A percentile compares a stretch with the other conserved stretches of the same genome.
These are phyloP conservation scores for Rhinolophus ferrumequinum DNA, from an alignment of 2,113 vertebrate species.

Conservation along the genomic window DNA sequence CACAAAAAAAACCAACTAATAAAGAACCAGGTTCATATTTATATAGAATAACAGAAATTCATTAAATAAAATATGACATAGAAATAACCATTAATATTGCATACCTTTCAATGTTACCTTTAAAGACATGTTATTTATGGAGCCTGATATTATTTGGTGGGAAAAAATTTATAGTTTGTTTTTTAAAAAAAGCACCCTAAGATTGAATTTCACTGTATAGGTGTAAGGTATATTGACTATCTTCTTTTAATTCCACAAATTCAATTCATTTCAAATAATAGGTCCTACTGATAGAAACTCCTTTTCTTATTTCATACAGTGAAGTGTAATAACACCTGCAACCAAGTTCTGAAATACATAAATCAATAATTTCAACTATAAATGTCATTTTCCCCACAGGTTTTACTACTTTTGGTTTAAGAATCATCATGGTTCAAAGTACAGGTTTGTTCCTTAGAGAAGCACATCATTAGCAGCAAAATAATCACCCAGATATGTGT, in stretches of 20 bases:
- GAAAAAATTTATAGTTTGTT: slow-evolving; percentile 60
- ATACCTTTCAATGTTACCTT: background rate
- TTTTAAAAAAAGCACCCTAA: slow-evolving; percentile 20
- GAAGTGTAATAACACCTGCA: slow-evolving; percentile 69
- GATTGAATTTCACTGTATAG: slow-evolving; percentile 57
- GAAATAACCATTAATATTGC: slow-evolving; percentile 23
- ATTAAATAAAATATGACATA: slow-evolving; percentile 26
- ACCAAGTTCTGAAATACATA: slow-evolving; percentile 48
- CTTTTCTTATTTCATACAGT: slow-evolving; percentile 79
- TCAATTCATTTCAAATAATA: slow-evolving; percentile 74
- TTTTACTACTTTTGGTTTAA: slow-evolving; percentile 74
- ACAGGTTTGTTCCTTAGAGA: slow-evolving; percentile 60
- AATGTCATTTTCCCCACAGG: slow-evolving; percentile 65
- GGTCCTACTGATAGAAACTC: slow-evolving; percentile 64
- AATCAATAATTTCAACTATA: slow-evolving; percentile 74
- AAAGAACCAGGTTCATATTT: background rate
- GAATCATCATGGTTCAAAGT: slow-evolving; percentile 58
- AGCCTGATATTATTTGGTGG: slow-evolving; percentile 48
- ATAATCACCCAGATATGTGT: slow-evolving; percentile 47
- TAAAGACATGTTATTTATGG: slow-evolving; percentile 38
- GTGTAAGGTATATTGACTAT: slow-evolving; percentile 46
- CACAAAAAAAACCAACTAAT: background rate
- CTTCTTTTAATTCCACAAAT: slow-evolving; percentile 69
- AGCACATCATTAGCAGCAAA: slow-evolving; percentile 32
- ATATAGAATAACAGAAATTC: slow-evolving; percentile 9